Base-by-base conservation (phyloP, 2,113 vertebrate genomes). In the Sardina pilchardus region DNA sequence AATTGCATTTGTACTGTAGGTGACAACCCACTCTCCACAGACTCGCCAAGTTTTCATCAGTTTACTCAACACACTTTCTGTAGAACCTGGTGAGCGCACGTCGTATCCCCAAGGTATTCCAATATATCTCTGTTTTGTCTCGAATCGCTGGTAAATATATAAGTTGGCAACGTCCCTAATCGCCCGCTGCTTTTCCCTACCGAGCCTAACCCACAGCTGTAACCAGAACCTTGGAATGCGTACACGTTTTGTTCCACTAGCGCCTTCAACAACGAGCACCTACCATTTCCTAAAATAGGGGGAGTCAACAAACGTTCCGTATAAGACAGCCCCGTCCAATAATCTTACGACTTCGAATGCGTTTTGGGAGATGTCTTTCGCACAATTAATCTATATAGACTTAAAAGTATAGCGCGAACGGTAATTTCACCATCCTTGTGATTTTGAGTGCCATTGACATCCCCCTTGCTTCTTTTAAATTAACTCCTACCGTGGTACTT, bases 151-250 rank as follows among this genome's bases (percentile, higher is more conserved):
- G 86, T 90, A 90, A 90, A 78, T 91, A 90, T 90, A 90, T 89
- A 81, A 88, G 81, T 83, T 86, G 81, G 17, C 78, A 84, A 24
- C 43, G 0, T 36, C 42, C 30, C 81, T 48, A 89, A 88, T 71
- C 36, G 44, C 86, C 89, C 39, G 56, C 34, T 71, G 43, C 50
- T 34, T 30, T 59, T 2, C 36, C 10, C 81, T 26, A 10, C 75
- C 43, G 44, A 34, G 16, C 75, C 83, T 81, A n/a, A 82, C 43
- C 83, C 85, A 81, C 88, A 88, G 82, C 85, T 88, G 91, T 88
- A 90, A 91, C 88, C 63, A 90, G 89, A 91, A 88, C 87, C 88
- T 86, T 84, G 92, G 90, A 91, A 90, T 34, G 85, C 87, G 87
- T 81, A 45, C 30, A 83, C 85, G 88, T 88, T 85, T 86, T 30